Conservation (phyloP, 2,888 invertebrate species). For the Caenorhabditis wallacei region DNA sequence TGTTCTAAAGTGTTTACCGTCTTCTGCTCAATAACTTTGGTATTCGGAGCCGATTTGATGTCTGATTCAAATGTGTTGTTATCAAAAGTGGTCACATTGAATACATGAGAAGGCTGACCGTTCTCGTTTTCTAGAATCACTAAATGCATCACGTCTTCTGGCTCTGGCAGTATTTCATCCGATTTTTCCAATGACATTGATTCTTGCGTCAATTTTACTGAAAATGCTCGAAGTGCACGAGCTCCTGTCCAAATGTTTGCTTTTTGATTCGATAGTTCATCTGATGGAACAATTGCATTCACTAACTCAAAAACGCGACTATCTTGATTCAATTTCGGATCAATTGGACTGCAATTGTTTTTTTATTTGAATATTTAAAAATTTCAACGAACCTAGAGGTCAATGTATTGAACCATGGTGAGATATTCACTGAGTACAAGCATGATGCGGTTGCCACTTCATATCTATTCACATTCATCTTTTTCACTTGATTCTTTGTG, state of each 20-base stretch:
- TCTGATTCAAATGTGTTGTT: not conserved
- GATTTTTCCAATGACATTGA: not conserved
- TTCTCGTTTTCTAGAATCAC: slow-evolving; percentile 31
- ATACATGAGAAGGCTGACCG: slow-evolving; percentile 15
- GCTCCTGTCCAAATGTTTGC: slow-evolving; percentile 27
- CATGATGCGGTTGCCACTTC: slow-evolving; percentile 47
- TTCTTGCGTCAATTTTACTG: slow-evolving; percentile 1
- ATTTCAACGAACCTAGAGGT: not conserved
- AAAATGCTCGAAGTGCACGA: slow-evolving; percentile 34
- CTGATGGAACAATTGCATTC: slow-evolving; percentile 14
- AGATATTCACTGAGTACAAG: slow-evolving; percentile 53
- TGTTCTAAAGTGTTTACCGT: slow-evolving; percentile 15
- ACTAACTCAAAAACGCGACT: slow-evolving; percentile 39
- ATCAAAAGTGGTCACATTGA: slow-evolving; percentile 42
- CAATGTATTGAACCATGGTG: slow-evolving; percentile 35
- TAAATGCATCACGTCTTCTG: slow-evolving; percentile 51
- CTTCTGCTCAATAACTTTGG: not conserved
- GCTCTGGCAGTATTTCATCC: not conserved
- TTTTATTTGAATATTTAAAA: not conserved
- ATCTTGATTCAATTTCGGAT: not conserved
- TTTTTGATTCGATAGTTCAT: slow-evolving; percentile 11
- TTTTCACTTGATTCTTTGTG: slow-evolving; percentile 35
- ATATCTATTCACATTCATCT: slow-evolving; percentile 42
- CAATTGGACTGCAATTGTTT: not conserved
- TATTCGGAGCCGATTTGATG: not conserved